Conservation (phyloP, 2,797 vertebrate species). For the Botia kubotai region DNA sequence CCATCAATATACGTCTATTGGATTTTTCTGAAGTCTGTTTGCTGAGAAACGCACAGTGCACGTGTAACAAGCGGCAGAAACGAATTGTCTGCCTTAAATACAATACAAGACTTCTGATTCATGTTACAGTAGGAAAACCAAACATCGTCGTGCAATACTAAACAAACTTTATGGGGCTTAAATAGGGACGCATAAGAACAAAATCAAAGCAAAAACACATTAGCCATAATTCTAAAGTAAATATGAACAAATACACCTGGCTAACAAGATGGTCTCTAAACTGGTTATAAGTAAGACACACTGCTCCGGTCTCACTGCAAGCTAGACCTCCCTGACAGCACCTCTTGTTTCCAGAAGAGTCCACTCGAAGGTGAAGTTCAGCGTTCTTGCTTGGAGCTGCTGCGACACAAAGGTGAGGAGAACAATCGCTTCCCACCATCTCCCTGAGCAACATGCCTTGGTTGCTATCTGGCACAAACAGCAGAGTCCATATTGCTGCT, state of each 20-base stretch:
- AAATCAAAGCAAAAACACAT: too few relatives aligned
- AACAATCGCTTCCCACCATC: constrained; percentile 55
- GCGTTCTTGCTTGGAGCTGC: constrained; percentile 28
- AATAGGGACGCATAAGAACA: too few relatives aligned
- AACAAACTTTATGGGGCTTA: too few relatives aligned
- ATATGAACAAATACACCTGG: background rate
- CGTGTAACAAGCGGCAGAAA: background rate
- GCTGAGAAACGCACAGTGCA: background rate
- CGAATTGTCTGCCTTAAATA: background rate
- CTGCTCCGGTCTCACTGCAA: background rate
- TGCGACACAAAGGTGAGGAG: constrained; percentile 33
- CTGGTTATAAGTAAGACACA: background rate
- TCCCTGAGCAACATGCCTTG: constrained; percentile 69
- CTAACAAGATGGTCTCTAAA: background rate
- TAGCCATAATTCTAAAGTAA: background rate
- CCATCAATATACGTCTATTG: background rate
- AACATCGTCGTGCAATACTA: background rate
- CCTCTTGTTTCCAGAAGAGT: constrained; percentile 6
- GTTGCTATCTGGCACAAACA: constrained; percentile 79
- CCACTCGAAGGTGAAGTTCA: constrained; percentile 27
- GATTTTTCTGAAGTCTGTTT: background rate
- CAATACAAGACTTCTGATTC: too few relatives aligned
- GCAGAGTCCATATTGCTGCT: constrained; percentile 80
- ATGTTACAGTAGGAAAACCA: background rate
- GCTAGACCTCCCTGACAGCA: constrained; percentile 10